These are phyloP conservation scores for Petaurus breviceps DNA, from an alignment of 2,113 vertebrate species.

Conservation along the genomic window DNA sequence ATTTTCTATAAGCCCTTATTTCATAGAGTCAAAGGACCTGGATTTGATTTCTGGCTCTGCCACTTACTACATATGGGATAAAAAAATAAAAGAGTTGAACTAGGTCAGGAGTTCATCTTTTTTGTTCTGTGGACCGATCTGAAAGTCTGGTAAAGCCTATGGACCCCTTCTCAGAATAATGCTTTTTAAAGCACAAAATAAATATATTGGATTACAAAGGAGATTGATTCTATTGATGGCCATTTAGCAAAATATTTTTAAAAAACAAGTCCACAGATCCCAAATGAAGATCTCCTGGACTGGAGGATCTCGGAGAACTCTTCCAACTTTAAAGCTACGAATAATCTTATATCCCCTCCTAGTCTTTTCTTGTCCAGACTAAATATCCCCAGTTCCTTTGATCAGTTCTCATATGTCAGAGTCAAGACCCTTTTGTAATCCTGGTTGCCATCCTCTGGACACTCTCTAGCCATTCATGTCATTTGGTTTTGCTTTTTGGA, in stretches of 20 bases:
- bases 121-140: neutral
- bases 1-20: neutral
- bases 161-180: neutral
- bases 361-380: neutral
- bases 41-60: neutral
- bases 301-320: neutral
- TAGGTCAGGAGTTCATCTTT: neutral
- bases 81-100: neutral
- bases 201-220: neutral
- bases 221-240: neutral
- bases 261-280: neutral
- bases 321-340: neutral
- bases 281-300: neutral
- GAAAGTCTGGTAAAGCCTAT: neutral
- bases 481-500: neutral
- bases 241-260: neutral
- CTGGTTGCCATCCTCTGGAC: neutral
- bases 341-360: neutral
- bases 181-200: neutral
- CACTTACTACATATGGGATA: neutral
- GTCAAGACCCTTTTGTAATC: neutral
- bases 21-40: neutral
- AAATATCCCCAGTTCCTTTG: neutral
- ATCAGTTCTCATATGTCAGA: neutral
- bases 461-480: neutral